Conservation (phyloP, 2,888 invertebrate species). For the Hypselothyrea guttata region DNA sequence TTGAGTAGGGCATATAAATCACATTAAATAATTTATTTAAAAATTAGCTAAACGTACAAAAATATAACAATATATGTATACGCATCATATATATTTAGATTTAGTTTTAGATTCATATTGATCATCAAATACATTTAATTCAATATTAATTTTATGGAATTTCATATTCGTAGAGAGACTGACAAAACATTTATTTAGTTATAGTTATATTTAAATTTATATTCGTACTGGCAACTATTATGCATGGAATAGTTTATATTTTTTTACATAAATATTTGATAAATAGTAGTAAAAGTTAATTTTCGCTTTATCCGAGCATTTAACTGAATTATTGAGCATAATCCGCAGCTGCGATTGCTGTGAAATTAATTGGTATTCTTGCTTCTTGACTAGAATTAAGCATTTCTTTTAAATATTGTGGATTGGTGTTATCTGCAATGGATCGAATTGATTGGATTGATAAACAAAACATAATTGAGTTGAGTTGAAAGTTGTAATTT, state of each 20-base stretch:
- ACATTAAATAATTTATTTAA: conserved; percentile 75
- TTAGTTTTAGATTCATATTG: conserved; percentile 35
- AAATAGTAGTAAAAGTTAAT: conserved; percentile 34
- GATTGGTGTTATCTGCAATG: conserved; percentile 10
- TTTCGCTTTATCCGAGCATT: neutral
- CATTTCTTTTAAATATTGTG: conserved; percentile 3
- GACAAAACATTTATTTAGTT: conserved; percentile 13
- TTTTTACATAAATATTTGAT: conserved; percentile 23
- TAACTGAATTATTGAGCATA: conserved; percentile 33
- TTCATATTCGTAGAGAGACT: conserved; percentile 18
- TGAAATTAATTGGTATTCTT: too few relatives aligned
- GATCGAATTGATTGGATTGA: conserved; percentile 10
- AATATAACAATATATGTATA: conserved; percentile 69
- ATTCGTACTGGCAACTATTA: conserved; percentile 11
- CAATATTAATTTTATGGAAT: conserved; percentile 41
- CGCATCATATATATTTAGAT: conserved; percentile 26
- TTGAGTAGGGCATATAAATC: conserved; percentile 71
- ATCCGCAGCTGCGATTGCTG: conserved; percentile 11
- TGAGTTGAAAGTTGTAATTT: conserved; percentile 48
- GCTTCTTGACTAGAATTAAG: conserved; percentile 43
- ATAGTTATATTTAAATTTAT: conserved; percentile 10
- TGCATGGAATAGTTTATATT: conserved; percentile 24
- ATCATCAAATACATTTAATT: conserved; percentile 29
- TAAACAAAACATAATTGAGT: conserved; percentile 29
- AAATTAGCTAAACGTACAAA: conserved; percentile 78